Evolutionary conservation across 2,113 vertebrate genomes (phyloP), one percentile per base, ranked within the genome.

Genomic region (Xiphophorus maculatus): DNA sequence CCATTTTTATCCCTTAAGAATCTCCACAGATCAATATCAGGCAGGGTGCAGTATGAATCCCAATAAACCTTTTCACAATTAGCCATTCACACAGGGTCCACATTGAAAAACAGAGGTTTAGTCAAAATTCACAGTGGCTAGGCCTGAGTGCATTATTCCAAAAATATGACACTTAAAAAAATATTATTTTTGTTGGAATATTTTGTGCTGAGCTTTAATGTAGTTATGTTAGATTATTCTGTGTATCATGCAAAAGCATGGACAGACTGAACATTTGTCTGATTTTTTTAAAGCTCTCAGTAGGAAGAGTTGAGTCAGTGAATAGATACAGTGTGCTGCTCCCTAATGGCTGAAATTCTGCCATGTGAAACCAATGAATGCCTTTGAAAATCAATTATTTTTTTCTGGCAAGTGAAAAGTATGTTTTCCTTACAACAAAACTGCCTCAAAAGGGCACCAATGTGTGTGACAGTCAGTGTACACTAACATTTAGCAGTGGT

Each of bases 1-100:
- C 69, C 27, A 63, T 40, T 60, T 15, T 33, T 42, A 74, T 73
- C 64, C 10, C 76, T 30, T 30, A 42, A 64, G 73, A 37, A 73
- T 69, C 32, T 76, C 54, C 44, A 27, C 61, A 42, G 77, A 78
- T 89, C 70, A n/a, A 82, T 87, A 83, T 40, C 35, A 63, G 29
- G 37, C 76, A 76, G 81, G 65, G 48, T 80, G 69, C 63, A 40
- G 58, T 11, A 35, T 33, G n/a, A 63, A 79, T 65, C 33, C 17
- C 19, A 40, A 69, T 30, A 66, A 71, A 72, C 73, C 68, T 29
- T 7, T 64, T 73, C 77, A 42, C 84, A 83, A 75, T 70, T 62
- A 80, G 68, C 65, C 60, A 29, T 33, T 28, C 1, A 40, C 69
- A 75, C 68, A 1, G 29, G 73, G 62, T 54, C 73, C 15, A 4